These are phyloP conservation scores for Brienomyrus brachyistius DNA, from an alignment of 2,113 vertebrate species.

Conservation along the genomic window DNA sequence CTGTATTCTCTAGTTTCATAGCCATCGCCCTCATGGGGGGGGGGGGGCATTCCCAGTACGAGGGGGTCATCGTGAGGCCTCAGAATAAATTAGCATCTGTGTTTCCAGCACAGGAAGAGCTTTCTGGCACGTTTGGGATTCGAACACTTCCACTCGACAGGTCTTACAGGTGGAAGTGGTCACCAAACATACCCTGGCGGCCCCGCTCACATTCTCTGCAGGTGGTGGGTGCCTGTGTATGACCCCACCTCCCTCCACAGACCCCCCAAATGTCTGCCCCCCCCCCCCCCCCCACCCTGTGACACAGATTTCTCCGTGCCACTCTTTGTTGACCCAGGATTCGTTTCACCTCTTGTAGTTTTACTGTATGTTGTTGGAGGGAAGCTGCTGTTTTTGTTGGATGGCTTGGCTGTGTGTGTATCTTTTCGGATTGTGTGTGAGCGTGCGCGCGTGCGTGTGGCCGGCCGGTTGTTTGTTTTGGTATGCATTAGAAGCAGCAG, in stretches of 20 bases:
- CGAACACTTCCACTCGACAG: neutral
- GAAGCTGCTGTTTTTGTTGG: neutral
- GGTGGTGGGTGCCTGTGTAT: neutral
- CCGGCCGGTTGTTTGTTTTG: conserved; percentile 24
- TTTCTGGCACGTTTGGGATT: neutral
- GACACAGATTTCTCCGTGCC: neutral
- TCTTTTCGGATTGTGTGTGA: conserved; percentile 2
- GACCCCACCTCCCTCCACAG: neutral
- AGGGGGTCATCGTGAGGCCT: neutral
- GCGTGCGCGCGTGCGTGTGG: neutral
- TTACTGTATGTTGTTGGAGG: neutral
- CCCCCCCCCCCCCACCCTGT: neutral
- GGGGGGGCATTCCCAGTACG: neutral
- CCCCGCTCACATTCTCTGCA: neutral
- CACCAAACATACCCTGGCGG: neutral
- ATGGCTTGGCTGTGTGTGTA: neutral
- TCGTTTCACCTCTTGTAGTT: neutral
- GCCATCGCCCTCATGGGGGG: neutral
- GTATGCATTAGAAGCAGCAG: conserved; percentile 3
- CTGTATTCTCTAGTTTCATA: neutral
- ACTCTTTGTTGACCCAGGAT: neutral
- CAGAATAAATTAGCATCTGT: conserved; percentile 7
- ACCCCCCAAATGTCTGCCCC: neutral
- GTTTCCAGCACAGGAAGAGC: neutral
- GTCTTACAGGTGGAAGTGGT: neutral